phyloP scores from a whole-genome alignment of 2,888 invertebrate genomes.

The Ecdyonurus torrentis region DNA sequence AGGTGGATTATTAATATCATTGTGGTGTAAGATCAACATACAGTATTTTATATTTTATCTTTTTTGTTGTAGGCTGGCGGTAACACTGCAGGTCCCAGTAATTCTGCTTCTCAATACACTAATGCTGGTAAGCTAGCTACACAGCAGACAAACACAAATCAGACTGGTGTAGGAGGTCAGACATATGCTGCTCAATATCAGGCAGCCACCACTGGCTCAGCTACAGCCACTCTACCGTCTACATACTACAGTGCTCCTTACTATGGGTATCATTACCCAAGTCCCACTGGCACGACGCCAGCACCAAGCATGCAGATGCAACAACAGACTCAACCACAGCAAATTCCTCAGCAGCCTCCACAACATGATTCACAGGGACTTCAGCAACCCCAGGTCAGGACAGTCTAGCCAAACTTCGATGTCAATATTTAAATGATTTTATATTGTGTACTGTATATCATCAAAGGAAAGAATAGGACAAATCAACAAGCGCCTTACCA shows the following conservation, averaged over 20 bases:
- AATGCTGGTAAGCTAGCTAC: slow-evolving; percentile 31
- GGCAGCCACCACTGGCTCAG: background rate
- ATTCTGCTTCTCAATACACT: slow-evolving; percentile 24
- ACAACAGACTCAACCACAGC: background rate
- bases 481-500: too few species aligned
- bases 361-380: background rate
- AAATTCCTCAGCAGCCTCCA: background rate
- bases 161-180: slow-evolving; percentile 20
- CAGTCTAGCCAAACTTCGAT: too few species aligned
- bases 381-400: background rate
- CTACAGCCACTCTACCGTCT: background rate
- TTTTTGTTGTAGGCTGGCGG: too few species aligned
- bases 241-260: slow-evolving; percentile 1
- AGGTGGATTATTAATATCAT: too few species aligned
- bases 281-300: background rate
- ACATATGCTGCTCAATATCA: slow-evolving; percentile 15
- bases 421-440: too few species aligned
- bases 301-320: background rate
- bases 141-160: slow-evolving; percentile 30
- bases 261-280: background rate
- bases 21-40: too few species aligned
- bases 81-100: too few species aligned
- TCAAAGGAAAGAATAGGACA: too few species aligned
- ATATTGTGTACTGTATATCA: too few species aligned
- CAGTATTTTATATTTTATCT: too few species aligned